Base-by-base conservation (phyloP, 2,113 vertebrate species). In the Scartelaos histophorus region DNA sequence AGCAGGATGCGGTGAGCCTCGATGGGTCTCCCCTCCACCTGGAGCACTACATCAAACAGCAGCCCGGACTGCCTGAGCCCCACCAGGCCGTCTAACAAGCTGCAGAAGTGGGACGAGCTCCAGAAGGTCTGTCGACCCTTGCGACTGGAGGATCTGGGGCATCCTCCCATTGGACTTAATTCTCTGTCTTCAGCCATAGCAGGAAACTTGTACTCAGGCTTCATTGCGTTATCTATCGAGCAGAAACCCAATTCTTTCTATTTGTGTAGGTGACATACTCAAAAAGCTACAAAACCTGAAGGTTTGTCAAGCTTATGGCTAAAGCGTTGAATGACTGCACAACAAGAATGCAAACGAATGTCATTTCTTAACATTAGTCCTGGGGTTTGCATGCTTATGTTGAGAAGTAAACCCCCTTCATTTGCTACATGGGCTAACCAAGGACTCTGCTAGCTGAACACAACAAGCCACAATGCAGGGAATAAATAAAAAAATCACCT, bases 1-100 rank as follows among this genome's bases (percentile, higher is more conserved):
- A 99, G 92, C 0, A 99, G 95, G 68, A 99, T 95, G 0, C 98
- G 96, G 82, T 99, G 97, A 49, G 97, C 97, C 78, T 94, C 93
- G 0, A 98, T 93, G 16, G 95, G 91, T 66, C 90, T 95, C 70
- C 94, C 96, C 60, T 99, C 97, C 47, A 98, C 96, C 57, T 95
- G 83, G 49, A 99, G 94, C 22, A 96, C 95, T 5, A 99, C 97
- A 0, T 99, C 98, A 2, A 96, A 98, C 80, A 99, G 93, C 82
- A 95, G 92, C 19, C 94, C 95, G 0, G 92, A 89, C 75, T 97
- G 92, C 7, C 97, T 89, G 5, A 99, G 94, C 0, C 93, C 92
- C 58, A 96, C 83, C 24, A 99, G 93, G 3, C 97, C 97, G 1
- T 93, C 94, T 75, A 98, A 92, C 84, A 99, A 85, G 22, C 94